phyloP scores from a whole-genome alignment of 2,888 invertebrate species.

The Cerastis leucographa region DNA sequence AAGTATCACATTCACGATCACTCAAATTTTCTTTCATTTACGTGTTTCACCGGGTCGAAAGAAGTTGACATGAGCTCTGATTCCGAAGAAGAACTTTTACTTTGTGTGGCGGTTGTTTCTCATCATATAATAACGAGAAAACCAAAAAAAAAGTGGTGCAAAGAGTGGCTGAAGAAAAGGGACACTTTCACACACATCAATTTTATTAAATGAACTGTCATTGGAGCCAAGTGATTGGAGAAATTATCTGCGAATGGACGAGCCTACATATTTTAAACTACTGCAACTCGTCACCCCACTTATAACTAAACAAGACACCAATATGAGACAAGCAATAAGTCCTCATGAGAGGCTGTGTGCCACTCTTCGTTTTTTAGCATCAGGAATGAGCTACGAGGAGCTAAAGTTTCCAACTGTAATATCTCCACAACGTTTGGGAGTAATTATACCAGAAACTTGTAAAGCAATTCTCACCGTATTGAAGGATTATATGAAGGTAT shows the following conservation, averaged over 20 bases:
- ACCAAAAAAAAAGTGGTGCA: background rate
- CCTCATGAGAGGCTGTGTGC: conserved; percentile 31
- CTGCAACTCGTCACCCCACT: background rate
- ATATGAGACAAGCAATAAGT: conserved; percentile 36
- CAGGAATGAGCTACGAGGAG: conserved; percentile 27
- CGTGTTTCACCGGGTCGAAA: conserved; percentile 3
- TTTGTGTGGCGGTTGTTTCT: background rate
- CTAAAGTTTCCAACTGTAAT: conserved; percentile 30
- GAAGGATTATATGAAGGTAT: background rate
- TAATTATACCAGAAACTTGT: conserved; percentile 41
- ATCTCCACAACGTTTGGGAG: conserved; percentile 30
- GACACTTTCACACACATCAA: background rate
- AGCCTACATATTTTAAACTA: conserved; percentile 1
- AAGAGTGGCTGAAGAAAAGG: conserved; percentile 2
- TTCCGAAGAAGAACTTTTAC: conserved; percentile 7
- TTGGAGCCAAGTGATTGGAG: conserved; percentile 5
- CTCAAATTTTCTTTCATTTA: background rate
- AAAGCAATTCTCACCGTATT: conserved; percentile 8
- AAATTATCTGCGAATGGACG: conserved; percentile 4
- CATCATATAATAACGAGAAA: conserved; percentile 1
- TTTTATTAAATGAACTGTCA: background rate
- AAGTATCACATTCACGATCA: background rate
- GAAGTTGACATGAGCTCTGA: conserved; percentile 1
- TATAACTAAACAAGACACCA: conserved; percentile 27
- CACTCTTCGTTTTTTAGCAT: conserved; percentile 35